Conservation (phyloP, 2,888 invertebrate genomes). For the Tortricodes alternella region DNA sequence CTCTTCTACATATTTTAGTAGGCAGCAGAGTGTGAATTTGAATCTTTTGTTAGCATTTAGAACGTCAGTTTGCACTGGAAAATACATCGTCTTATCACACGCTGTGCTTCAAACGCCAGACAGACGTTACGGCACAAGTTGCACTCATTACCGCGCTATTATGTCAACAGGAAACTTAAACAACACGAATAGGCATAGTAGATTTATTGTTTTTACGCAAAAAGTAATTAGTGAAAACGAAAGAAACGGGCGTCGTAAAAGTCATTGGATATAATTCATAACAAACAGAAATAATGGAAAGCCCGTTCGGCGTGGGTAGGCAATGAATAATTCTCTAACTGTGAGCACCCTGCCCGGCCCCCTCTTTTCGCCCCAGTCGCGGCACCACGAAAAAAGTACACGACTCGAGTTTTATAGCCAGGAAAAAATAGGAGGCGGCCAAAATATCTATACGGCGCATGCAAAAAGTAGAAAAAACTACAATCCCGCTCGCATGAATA, state of each 20-base stretch:
- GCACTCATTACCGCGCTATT: background rate
- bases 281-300: constrained; percentile 82
- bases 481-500: constrained; percentile 80
- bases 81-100: constrained; percentile 63
- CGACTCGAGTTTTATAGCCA: constrained; percentile 80
- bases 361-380: constrained; percentile 50
- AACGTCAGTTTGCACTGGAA: constrained; percentile 64
- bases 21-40: constrained; percentile 82
- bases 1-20: constrained; percentile 82
- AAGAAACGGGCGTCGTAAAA: constrained; percentile 77
- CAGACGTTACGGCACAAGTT: background rate
- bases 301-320: constrained; percentile 79
- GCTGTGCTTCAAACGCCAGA: constrained; percentile 24
- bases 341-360: constrained; percentile 70
- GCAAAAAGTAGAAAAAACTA: constrained; percentile 74
- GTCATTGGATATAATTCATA: constrained; percentile 82
- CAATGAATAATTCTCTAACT: constrained; percentile 83
- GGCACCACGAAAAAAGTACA: constrained; percentile 78
- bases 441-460: constrained; percentile 78
- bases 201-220: constrained; percentile 74
- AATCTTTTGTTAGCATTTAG: constrained; percentile 81
- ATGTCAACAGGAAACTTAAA: background rate
- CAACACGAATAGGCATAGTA: constrained; percentile 38
- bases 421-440: constrained; percentile 77
- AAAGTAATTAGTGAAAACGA: constrained; percentile 79